These are phyloP conservation scores for Exephanes ischioxanthus DNA, from an alignment of 2,888 invertebrate genomes.

Conservation along the genomic window DNA sequence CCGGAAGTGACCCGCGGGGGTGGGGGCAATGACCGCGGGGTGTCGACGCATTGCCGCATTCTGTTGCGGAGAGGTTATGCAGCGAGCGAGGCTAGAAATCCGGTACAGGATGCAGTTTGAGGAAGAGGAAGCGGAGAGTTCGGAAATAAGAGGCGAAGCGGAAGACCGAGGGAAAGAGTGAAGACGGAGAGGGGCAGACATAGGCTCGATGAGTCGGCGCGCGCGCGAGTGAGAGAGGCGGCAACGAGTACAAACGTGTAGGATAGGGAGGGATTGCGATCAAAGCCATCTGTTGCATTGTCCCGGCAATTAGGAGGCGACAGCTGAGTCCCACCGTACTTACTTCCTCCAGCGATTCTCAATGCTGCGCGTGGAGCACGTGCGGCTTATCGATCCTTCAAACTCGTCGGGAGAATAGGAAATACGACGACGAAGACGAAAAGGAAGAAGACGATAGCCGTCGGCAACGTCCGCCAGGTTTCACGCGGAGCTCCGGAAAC, in stretches of 20 bases:
- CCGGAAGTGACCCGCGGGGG: not conserved
- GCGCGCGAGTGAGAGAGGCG: conserved; percentile 54
- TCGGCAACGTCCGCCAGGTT: not conserved
- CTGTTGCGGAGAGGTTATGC: not conserved
- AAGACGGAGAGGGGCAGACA: conserved; percentile 8
- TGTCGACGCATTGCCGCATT: conserved; percentile 57
- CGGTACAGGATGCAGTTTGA: conserved; percentile 38
- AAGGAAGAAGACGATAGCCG: conserved; percentile 14
- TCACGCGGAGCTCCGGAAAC: not conserved
- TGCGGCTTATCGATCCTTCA: conserved; percentile 80
- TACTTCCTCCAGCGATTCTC: conserved; percentile 83
- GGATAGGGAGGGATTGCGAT: conserved; percentile 82
- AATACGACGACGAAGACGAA: conserved; percentile 34
- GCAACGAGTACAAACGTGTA: conserved; percentile 67
- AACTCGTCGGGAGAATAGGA: conserved; percentile 51
- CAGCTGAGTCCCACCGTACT: conserved; percentile 84
- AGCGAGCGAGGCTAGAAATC: conserved; percentile 26
- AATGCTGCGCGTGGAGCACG: conserved; percentile 77
- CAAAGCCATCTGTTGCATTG: conserved; percentile 85
- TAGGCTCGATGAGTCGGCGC: conserved; percentile 45
- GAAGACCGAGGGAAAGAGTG: conserved; percentile 47
- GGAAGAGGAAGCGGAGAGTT: conserved; percentile 33
- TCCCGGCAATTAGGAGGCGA: conserved; percentile 85
- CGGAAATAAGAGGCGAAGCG: conserved; percentile 58
- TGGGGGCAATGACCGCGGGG: conserved; percentile 36